Base-by-base conservation (phyloP, 1,140 invertebrate genomes). In the Trichonephila inaurata region DNA sequence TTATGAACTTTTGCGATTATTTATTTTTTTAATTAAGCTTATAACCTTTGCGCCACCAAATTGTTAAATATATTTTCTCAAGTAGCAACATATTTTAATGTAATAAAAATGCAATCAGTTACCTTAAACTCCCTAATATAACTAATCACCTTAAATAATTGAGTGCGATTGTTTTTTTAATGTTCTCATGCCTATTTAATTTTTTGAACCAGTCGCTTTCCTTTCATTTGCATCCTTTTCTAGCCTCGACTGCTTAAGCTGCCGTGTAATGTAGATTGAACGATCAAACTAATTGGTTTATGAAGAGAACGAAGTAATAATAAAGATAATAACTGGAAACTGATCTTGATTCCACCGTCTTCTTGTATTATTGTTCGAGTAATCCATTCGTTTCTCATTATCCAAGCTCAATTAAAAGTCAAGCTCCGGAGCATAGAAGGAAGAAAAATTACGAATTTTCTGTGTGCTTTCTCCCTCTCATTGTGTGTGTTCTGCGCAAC, bases 351-450 rank as follows among this genome's bases (percentile, higher is more conserved):
- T 77, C 28, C 33, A 6, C 28, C 10, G 28, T 33, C 28, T 77
- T 18, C 69, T 40, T 33, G 18, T 33, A 77, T 40, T 40, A 40
- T 77, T 77, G 72, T 40, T 77, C 33, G 33, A 77, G 33, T 40
- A 18, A 40, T 77, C 72, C 28, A 77, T 77, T 77, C 72, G 4
- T 77, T 77, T 77, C 72, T 77, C 72, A 40, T 77, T 77, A 77
- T 24, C 18, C 72, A 6, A 28, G 72, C 72, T 77, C 72, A 77
- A 77, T 77, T 77, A 77, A 77, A 77, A 77, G 18, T 28, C 2
- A 77, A 77, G 33, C 72, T 77, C 28, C 16, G 16, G 28, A 40
- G 69, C 14, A 77, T 18, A 40, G 28, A 33, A 19, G 12, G 33
- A 33, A 77, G 18, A 77, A 77, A 64, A 64, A 18, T 19, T 21